Evolutionary conservation across 2,888 invertebrate species (phyloP), one percentile per base, ranked within the genome.

Genomic region (Zeuzera pyrina): DNA sequence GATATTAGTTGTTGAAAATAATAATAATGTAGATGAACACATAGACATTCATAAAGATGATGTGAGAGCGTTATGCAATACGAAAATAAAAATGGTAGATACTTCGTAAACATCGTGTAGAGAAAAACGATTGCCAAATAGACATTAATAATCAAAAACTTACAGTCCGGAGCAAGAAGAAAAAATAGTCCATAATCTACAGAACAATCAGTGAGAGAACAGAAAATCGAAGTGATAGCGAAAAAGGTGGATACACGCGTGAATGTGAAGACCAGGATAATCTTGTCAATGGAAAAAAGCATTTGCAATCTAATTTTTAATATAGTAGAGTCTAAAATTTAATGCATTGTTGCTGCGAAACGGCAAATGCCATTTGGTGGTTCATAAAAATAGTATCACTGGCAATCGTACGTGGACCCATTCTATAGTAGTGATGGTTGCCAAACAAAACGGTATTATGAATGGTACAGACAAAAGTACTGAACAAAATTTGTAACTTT

Each of bases 401-500:
- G 56, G 57, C 57, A 51, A 42, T 34, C 42, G 34, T 12, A 12
- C 12, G 43, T 51, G 57, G 47, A 52, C 55, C 50, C 58, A 66
- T 62, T 57, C 45, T 39, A 38, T 45, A 44, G 48, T 42, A n/a
- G 42, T 27, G 34, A 30, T 19, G 38, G 49, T 35, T 69, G 71
- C 70, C 70, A 70, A 71, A 30, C 30, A 15, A 25, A 24, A 57
- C 57, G 43, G 35, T 45, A 47, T 35, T 44, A 44, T 52, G 41
- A 53, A 51, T 50, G 47, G 47, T 45, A 39, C 43, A 31, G 16
- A 22, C 21, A 13, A n/a, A n/a, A n/a, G n/a, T n/a, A n/a, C n/a
- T n/a, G n/a, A n/a, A n/a, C n/a, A n/a, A n/a, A n/a, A n/a, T n/a
- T n/a, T n/a, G n/a, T n/a, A n/a, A n/a, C n/a, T n/a, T n/a, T n/a